Base-by-base conservation (phyloP, 2,113 vertebrate genomes). In the Gobius niger region DNA sequence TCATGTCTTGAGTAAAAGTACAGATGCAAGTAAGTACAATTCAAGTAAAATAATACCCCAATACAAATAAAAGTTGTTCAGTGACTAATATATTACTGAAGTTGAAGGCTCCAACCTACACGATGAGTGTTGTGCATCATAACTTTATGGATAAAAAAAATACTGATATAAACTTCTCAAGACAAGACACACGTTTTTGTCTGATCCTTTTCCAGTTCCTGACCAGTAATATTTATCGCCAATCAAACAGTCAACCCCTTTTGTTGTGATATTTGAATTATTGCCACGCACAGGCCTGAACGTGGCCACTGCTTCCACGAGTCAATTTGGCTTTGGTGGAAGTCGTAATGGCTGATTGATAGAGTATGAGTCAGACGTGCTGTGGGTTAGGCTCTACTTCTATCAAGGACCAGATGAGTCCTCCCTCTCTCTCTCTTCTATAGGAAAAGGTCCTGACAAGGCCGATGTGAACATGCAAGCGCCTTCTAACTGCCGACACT, bases 181-280 rank as follows among this genome's bases (percentile, higher is more conserved):
- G 3, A 34, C 24, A 34, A 34, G 24, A 34, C 24, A 34, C 24
- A 34, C 24, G 24, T 34, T 34, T 34, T 34, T 34, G 24, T 34
- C 2, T 34, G 24, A 34, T 34, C 24, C 5, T 34, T 34, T 34
- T 34, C 24, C 24, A 34, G 24, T 34, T 34, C 24, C 24, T 4
- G 24, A 34, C 24, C 24, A 34, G 24, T 34, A 34, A 34, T 34
- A 34, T 34, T 34, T 34, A 34, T 4, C 24, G 3, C 24, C 24
- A 34, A 34, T 34, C 2, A 34, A 34, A 34, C 24, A 34, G 24
- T 34, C 24, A 34, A 34, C 24, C 3, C 24, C 24, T 70, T 81
- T 80, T 83, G 74, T 85, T 90, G 82, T 71, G 78, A 49, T 76
- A 75, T 4, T 34, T 85, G 88, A 91, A 90, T 89, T 88, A 90